Evolutionary conservation across 2,113 vertebrate genomes (phyloP).

Genomic region (Crotalus horridus): DNA sequence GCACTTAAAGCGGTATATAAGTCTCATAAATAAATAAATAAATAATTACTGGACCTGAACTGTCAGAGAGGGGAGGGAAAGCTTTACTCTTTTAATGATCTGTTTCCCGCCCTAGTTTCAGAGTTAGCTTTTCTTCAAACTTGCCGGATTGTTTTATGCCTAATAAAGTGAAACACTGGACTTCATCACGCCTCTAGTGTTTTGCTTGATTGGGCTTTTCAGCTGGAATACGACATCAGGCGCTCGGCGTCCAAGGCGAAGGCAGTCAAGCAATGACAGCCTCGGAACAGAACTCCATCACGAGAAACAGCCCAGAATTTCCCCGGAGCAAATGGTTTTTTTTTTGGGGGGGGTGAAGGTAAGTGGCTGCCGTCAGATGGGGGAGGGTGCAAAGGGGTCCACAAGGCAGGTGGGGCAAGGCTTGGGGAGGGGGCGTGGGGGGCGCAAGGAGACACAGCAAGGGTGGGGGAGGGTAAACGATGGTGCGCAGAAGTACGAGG

Average conservation of each 20-base stretch:
- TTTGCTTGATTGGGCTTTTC: no score
- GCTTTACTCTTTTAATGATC: no score
- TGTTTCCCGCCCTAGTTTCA: no score
- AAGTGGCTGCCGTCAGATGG: not conserved
- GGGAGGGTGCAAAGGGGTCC: not conserved
- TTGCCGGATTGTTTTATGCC: no score
- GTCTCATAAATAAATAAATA: no score
- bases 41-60: no score
- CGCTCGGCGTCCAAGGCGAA: not conserved
- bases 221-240: not conserved
- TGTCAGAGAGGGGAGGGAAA: no score
- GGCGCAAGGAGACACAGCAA: not conserved
- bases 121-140: no score
- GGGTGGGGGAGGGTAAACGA: not conserved
- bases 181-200: no score
- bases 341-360: not conserved
- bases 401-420: not conserved
- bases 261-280: not conserved
- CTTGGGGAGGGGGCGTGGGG: not conserved
- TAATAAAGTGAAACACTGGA: no score
- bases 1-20: no score
- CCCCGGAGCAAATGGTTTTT: not conserved
- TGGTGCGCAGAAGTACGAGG: not conserved
- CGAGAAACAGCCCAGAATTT: not conserved
- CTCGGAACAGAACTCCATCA: not conserved